These are phyloP conservation scores for Ochotona princeps DNA, from an alignment of 2,113 vertebrate species.

Conservation along the genomic window DNA sequence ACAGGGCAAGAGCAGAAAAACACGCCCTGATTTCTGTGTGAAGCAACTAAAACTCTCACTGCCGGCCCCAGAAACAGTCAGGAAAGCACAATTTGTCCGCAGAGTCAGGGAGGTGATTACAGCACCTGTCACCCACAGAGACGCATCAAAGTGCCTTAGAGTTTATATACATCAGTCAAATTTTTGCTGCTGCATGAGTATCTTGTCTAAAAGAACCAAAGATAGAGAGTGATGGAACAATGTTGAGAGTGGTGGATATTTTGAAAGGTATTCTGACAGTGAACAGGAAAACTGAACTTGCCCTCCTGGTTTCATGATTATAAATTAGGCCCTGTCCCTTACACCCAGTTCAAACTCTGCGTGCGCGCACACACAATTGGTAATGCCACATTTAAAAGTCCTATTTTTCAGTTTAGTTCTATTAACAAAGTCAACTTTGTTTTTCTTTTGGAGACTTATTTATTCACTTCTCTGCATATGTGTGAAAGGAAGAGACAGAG, in stretches of 20 bases:
- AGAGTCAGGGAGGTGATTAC: not conserved
- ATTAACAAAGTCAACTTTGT: not conserved
- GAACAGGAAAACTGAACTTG: conserved; percentile 13
- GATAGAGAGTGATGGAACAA: not conserved
- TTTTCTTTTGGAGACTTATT: too few relatives aligned
- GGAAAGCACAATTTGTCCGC: not conserved
- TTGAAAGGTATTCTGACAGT: conserved; percentile 6
- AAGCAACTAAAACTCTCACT: not conserved
- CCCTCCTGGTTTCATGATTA: conserved; percentile 8
- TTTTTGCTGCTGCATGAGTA: not conserved
- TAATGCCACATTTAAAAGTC: not conserved
- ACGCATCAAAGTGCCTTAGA: not conserved
- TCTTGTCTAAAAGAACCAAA: conserved; percentile 28
- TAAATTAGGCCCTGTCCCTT: conserved; percentile 12
- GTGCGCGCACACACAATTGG: not conserved
- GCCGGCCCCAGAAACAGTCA: not conserved
- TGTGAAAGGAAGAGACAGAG: too few relatives aligned
- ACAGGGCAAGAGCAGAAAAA: conserved; percentile 17
- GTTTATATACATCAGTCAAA: not conserved
- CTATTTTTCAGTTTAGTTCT: not conserved
- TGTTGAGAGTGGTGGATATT: not conserved
- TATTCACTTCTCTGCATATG: too few relatives aligned
- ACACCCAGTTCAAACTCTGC: not conserved
- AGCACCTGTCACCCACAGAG: not conserved
- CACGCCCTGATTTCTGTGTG: not conserved